A percentile compares a stretch with the other conserved stretches of the same genome.
Conservation (phyloP, 35 echinoderm and acorn worm genomes). For the Anneissia japonica region DNA sequence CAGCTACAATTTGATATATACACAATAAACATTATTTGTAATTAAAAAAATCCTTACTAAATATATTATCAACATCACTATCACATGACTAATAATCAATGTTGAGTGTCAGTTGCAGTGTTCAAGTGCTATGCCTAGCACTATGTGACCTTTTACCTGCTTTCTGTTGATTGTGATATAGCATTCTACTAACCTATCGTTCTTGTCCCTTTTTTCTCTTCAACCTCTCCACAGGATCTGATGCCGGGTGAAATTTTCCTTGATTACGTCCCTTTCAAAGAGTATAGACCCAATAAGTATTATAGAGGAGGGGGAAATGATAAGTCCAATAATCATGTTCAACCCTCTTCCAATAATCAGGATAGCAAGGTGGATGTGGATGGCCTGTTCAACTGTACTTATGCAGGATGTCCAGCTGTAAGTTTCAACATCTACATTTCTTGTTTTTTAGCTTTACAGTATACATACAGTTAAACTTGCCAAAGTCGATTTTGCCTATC, state of each 20-base stretch:
- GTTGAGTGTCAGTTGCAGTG: neutral
- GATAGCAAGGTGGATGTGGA: slow-evolving; percentile 47
- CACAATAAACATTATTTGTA: no score
- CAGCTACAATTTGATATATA: no score
- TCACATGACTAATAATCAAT: no score
- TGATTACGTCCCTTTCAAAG: slow-evolving; percentile 96
- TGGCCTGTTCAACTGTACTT: slow-evolving; percentile 75
- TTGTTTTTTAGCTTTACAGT: no score
- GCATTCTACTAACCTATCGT: neutral
- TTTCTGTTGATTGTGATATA: neutral
- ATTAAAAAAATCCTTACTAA: no score
- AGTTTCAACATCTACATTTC: no score
- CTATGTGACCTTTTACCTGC: neutral
- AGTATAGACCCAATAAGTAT: slow-evolving; percentile 89
- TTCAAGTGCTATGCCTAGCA: neutral
- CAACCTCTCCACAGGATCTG: slow-evolving; percentile 54
- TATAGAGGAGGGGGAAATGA: slow-evolving; percentile 41
- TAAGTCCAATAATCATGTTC: slow-evolving; percentile 73
- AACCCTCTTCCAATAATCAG: slow-evolving; percentile 69
- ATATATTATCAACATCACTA: no score
- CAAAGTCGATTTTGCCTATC: no score
- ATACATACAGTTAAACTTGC: no score
- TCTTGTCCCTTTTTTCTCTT: neutral
- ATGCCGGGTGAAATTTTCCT: slow-evolving; percentile 82
- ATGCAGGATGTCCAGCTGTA: slow-evolving; percentile 77